Conservation (phyloP, 2,888 invertebrate genomes). For the Alcis repandata region DNA sequence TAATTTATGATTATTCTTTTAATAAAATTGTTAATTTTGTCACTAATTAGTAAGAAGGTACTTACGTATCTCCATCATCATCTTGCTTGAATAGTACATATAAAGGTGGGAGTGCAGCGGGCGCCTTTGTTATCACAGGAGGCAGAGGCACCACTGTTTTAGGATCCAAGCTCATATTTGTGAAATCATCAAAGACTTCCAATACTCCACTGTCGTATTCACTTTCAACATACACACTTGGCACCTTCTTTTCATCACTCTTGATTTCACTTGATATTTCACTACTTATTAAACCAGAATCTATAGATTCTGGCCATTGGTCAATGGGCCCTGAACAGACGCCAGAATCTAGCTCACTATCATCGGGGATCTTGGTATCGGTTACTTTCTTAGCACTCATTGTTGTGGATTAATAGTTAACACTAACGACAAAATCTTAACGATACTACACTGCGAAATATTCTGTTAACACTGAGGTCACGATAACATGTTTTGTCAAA, state of each 20-base stretch:
- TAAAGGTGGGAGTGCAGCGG: constrained; percentile 78
- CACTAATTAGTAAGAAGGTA: constrained; percentile 37
- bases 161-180: constrained; percentile 73
- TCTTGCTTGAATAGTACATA: constrained; percentile 92
- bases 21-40: not conserved
- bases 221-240: constrained; percentile 56
- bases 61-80: constrained; percentile 96
- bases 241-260: constrained; percentile 56
- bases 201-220: constrained; percentile 89
- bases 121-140: constrained; percentile 23
- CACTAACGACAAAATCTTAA: constrained; percentile 46
- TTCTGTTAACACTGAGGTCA: constrained; percentile 50
- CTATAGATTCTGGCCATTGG: constrained; percentile 55
- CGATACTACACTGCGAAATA: constrained; percentile 24
- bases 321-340: constrained; percentile 69
- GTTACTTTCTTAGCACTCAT: constrained; percentile 79
- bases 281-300: constrained; percentile 51
- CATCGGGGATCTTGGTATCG: constrained; percentile 69
- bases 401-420: constrained; percentile 56
- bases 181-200: constrained; percentile 88
- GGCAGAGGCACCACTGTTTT: constrained; percentile 19
- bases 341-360: constrained; percentile 74
- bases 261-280: constrained; percentile 40
- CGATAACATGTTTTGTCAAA: constrained; percentile 65
- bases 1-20: not conserved